Evolutionary conservation across 2,888 invertebrate species (phyloP).

Genomic region (Icerya purchasi): DNA sequence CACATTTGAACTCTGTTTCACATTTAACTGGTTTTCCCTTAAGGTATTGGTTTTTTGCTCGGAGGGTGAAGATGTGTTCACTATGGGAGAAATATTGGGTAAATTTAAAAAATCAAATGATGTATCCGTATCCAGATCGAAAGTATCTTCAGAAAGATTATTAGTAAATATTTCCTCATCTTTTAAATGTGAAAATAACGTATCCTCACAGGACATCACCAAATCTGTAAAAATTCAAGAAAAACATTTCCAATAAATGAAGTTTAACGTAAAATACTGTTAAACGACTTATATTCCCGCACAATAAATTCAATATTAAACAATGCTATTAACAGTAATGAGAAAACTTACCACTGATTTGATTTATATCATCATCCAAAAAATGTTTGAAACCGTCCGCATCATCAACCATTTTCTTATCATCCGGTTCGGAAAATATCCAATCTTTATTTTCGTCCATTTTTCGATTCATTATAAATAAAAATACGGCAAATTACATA

Average conservation of each 20-base stretch:
- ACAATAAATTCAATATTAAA: too few relatives aligned
- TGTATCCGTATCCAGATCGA: background rate
- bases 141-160: background rate
- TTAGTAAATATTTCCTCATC: background rate
- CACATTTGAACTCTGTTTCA: background rate
- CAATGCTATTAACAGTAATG: too few relatives aligned
- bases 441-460: too few relatives aligned
- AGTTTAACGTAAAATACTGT: too few relatives aligned
- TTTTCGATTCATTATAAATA: too few relatives aligned
- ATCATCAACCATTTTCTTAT: background rate
- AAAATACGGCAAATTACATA: too few relatives aligned
- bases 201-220: background rate
- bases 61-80: background rate
- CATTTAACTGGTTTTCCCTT: background rate
- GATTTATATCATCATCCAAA: background rate
- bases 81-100: too few relatives aligned
- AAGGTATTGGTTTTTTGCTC: background rate
- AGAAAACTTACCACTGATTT: background rate
- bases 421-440: too few relatives aligned
- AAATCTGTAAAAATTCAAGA: background rate
- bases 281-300: too few relatives aligned
- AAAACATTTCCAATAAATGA: too few relatives aligned
- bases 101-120: background rate
- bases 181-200: background rate
- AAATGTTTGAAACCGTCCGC: background rate